phyloP scores from a whole-genome alignment of 2,113 vertebrate species.

The Leucoraja erinaceus region DNA sequence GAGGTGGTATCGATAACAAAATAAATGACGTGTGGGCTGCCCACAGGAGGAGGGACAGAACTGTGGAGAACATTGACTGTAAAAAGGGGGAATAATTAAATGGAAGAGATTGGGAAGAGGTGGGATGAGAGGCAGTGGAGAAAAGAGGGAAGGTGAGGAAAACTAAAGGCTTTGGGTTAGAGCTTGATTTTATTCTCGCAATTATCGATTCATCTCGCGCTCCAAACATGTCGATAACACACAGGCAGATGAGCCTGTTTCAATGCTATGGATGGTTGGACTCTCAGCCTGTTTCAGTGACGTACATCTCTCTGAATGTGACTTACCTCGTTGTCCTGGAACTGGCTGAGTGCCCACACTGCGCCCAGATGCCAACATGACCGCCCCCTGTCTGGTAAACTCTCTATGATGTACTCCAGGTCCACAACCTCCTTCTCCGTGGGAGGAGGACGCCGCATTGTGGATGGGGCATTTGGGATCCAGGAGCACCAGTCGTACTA shows the following conservation, averaged over 20 bases:
- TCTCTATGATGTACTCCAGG: constrained; percentile 77
- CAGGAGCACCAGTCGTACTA: constrained; percentile 98
- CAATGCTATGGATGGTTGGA: too few relatives aligned
- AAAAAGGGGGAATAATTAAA: too few relatives aligned
- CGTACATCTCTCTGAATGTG: too few relatives aligned
- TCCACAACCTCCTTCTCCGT: constrained; percentile 71
- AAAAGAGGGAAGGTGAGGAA: not conserved
- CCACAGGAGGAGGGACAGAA: too few relatives aligned
- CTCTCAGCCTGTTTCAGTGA: too few relatives aligned
- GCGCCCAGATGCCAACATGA: constrained; percentile 98
- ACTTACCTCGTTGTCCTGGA: constrained; percentile 88
- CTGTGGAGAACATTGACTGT: too few relatives aligned
- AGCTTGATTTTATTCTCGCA: not conserved
- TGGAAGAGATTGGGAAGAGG: too few relatives aligned
- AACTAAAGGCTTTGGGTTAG: not conserved
- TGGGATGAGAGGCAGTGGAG: not conserved
- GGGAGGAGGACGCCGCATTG: constrained; percentile 83
- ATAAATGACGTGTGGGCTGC: too few relatives aligned
- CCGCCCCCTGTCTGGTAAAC: constrained; percentile 85
- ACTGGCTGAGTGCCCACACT: constrained; percentile 96
- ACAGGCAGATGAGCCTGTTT: too few relatives aligned
- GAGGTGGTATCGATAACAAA: too few relatives aligned
- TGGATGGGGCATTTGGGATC: constrained; percentile 92
- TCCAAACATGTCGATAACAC: not conserved
- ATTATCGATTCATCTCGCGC: not conserved